phyloP scores from a whole-genome alignment of 2,797 vertebrate genomes.

The Eulemur albifrons region DNA sequence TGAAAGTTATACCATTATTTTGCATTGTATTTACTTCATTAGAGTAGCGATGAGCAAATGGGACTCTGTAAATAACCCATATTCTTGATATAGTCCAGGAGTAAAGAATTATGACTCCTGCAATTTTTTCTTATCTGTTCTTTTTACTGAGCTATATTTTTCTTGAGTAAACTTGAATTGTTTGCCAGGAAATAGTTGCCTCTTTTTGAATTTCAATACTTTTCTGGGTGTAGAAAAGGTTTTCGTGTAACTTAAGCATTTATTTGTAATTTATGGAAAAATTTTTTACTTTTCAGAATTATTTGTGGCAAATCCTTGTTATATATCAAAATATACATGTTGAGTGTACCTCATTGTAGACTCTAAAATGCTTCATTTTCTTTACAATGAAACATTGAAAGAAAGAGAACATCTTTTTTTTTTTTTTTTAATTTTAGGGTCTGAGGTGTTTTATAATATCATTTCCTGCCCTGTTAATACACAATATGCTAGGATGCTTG shows the following conservation, averaged over 20 bases:
- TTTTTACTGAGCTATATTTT: conserved; percentile 26
- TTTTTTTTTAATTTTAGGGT: conserved; percentile 14
- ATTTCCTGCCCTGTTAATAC: not conserved
- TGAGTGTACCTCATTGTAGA: not conserved
- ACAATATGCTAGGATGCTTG: not conserved
- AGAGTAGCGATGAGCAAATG: not conserved
- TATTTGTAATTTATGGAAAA: conserved; percentile 2
- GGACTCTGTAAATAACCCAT: not conserved
- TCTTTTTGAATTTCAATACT: conserved; percentile 20
- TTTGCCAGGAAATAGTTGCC: conserved; percentile 24
- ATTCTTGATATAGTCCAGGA: not conserved
- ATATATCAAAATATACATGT: conserved; percentile 2
- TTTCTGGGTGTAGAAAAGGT: conserved; percentile 8
- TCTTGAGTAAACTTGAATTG: not conserved
- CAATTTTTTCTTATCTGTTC: not conserved
- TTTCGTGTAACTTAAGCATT: conserved; percentile 21
- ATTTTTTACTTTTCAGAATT: not conserved
- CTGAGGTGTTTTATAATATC: not conserved
- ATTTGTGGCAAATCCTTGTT: not conserved
- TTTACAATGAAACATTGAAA: conserved; percentile 28
- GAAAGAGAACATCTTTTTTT: not conserved
- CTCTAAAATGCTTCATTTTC: not conserved
- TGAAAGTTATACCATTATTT: not conserved
- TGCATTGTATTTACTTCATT: not conserved
- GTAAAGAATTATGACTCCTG: not conserved